Evolutionary conservation across 1,140 invertebrate genomes (phyloP).

Genomic region (Drosophila baimaii): DNA sequence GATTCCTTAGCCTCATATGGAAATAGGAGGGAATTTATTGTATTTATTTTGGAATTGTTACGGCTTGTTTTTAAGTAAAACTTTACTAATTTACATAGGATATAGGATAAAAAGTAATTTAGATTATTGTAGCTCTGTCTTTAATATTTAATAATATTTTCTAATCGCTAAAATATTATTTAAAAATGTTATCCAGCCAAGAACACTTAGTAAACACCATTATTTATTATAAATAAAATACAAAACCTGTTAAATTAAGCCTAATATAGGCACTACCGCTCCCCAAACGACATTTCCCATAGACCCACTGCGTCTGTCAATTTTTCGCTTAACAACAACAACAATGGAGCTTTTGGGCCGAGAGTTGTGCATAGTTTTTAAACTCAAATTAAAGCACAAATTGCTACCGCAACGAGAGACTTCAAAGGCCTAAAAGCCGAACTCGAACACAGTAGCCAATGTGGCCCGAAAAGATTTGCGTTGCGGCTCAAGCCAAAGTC

Average conservation of each 20-base stretch:
- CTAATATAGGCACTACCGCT: not conserved
- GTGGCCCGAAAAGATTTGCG: constrained; percentile 70
- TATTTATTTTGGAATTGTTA: not conserved
- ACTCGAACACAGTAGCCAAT: constrained; percentile 53
- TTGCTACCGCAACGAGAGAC: constrained; percentile 75
- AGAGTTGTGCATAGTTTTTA: constrained; percentile 76
- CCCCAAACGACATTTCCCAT: constrained; percentile 18
- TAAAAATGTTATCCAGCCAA: not conserved
- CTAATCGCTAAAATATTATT: not conserved
- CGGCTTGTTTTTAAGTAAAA: not conserved
- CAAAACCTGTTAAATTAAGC: not conserved
- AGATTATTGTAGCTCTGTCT: not conserved
- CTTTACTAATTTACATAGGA: not conserved
- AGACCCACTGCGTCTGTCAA: constrained; percentile 22
- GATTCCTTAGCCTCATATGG: constrained; percentile 34
- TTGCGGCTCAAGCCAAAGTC: constrained; percentile 72
- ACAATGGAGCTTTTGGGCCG: constrained; percentile 41
- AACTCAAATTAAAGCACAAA: constrained; percentile 83
- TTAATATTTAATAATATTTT: not conserved
- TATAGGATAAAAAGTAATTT: not conserved
- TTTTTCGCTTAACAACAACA: constrained; percentile 29
- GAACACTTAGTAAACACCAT: not conserved
- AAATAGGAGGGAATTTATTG: constrained; percentile 1
- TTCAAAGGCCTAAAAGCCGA: constrained; percentile 69
- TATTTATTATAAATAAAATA: not conserved